Conservation (phyloP, 2,797 vertebrate genomes). For the Dendrocincla tyrannina region DNA sequence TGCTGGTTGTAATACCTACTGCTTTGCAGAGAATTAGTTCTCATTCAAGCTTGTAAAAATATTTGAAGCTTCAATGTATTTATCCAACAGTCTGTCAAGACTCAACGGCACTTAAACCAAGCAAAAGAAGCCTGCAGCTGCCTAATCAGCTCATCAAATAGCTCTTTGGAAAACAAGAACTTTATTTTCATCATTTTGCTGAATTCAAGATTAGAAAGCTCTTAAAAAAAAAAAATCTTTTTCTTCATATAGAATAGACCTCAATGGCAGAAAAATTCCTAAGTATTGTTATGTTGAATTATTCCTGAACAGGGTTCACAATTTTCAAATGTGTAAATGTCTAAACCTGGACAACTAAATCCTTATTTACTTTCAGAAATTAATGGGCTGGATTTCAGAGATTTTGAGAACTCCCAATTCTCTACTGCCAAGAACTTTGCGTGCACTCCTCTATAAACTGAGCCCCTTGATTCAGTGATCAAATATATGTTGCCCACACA, state of each 20-base stretch:
- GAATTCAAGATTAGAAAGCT: background rate
- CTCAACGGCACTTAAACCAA: background rate
- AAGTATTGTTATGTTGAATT: background rate
- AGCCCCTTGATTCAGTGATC: background rate
- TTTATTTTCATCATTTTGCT: background rate
- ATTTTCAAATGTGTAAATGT: background rate
- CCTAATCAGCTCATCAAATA: background rate
- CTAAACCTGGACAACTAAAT: background rate
- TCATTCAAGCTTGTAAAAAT: background rate
- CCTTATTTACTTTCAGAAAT: background rate
- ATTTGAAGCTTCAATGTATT: background rate
- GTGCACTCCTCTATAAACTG: background rate
- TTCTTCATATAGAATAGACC: background rate
- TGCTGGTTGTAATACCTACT: background rate
- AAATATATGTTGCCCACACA: background rate
- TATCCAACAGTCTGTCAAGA: background rate
- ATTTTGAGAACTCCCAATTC: background rate
- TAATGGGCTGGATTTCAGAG: background rate
- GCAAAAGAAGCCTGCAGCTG: background rate
- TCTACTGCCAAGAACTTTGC: background rate
- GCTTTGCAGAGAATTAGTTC: background rate
- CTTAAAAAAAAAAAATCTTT: background rate
- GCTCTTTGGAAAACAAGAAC: background rate
- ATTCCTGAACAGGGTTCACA: background rate
- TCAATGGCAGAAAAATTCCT: background rate